Evolutionary conservation across 2,888 invertebrate genomes (phyloP).

Genomic region (Thyatira batis): DNA sequence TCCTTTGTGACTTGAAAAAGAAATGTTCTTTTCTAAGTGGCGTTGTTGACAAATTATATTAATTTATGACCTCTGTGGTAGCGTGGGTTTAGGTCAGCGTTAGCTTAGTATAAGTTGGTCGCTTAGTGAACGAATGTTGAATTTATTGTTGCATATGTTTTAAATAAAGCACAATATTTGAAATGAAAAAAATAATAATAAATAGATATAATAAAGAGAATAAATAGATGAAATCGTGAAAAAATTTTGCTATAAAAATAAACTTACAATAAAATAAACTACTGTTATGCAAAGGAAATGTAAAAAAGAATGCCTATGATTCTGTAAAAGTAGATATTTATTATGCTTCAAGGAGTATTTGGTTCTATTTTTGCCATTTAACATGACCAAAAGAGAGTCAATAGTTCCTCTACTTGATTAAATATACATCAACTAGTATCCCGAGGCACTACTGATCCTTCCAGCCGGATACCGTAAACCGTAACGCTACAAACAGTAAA

Average conservation of each 20-base stretch:
- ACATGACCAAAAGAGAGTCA: not conserved
- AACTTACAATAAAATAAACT: no score
- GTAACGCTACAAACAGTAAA: conserved; percentile 32
- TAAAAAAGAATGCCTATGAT: no score
- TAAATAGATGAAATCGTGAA: no score
- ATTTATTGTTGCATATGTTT: not conserved
- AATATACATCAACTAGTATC: not conserved
- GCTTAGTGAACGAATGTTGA: not conserved
- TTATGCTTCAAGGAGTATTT: no score
- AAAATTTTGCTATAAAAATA: no score
- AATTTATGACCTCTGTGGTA: conserved; percentile 3
- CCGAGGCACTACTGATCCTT: conserved; percentile 14
- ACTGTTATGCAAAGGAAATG: no score
- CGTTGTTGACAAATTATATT: conserved; percentile 8
- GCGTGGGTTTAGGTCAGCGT: not conserved
- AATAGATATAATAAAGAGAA: no score
- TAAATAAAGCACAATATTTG: no score
- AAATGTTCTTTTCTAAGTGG: conserved; percentile 4
- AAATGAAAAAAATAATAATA: no score
- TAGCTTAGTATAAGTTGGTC: not conserved
- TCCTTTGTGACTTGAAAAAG: conserved; percentile 1
- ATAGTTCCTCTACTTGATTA: not conserved
- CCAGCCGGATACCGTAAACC: conserved; percentile 28
- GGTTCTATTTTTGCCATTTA: not conserved
- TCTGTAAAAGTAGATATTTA: no score